phyloP scores from a whole-genome alignment of 53 echinoderm and acorn worm genomes.

The Temnopleurus reevesii region DNA sequence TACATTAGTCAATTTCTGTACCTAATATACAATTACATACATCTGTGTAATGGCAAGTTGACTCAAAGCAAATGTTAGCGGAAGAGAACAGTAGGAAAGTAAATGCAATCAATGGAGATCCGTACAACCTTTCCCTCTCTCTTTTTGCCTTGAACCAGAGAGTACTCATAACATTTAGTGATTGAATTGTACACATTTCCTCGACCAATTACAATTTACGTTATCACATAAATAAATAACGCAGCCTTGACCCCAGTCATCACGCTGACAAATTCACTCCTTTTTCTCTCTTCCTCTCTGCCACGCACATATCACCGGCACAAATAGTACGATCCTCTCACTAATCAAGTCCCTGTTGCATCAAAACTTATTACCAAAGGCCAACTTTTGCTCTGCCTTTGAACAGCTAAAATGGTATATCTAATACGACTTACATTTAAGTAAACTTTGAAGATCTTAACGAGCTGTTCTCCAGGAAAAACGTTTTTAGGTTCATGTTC shows the following conservation, averaged over 20 bases:
- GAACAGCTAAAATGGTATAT: too few relatives aligned
- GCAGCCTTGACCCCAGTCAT: background rate
- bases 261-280: background rate
- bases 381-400: too few relatives aligned
- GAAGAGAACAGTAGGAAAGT: background rate
- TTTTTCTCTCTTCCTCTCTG: constrained; percentile 5
- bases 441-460: too few relatives aligned
- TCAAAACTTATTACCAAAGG: too few relatives aligned
- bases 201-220: constrained; percentile 21
- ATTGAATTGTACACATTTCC: constrained; percentile 22
- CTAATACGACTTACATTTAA: too few relatives aligned
- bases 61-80: background rate
- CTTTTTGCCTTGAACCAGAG: background rate
- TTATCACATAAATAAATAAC: constrained; percentile 18
- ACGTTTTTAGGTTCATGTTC: too few relatives aligned
- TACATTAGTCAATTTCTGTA: too few relatives aligned
- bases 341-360: background rate
- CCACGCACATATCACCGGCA: background rate
- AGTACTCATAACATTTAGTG: constrained; percentile 4
- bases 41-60: too few relatives aligned
- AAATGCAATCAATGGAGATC: background rate
- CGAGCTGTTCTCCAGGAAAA: too few relatives aligned
- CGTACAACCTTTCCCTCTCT: too few relatives aligned
- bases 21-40: too few relatives aligned
- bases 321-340: background rate